These are phyloP conservation scores for Ephydatia muelleri DNA, from an alignment of 37 sponge, comb jelly and placozoan species.

Conservation along the genomic window DNA sequence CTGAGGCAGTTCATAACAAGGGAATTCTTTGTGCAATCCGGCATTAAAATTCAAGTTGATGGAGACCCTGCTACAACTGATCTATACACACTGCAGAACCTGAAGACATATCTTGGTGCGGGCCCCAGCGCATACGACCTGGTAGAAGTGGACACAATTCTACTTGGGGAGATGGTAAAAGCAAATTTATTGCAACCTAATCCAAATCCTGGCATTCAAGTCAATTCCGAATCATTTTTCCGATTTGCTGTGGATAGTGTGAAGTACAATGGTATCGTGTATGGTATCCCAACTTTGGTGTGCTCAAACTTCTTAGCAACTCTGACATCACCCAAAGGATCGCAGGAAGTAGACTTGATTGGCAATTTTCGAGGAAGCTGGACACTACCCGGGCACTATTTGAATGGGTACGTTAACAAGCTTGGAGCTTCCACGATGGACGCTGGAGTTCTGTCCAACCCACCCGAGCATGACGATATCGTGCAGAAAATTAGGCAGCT, in stretches of 20 bases:
- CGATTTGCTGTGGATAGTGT: conserved; percentile 26
- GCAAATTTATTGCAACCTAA: conserved; percentile 4
- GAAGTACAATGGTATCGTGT: neutral
- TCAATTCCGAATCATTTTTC: neutral
- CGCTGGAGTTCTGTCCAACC: neutral
- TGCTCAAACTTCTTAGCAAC: conserved; percentile 34
- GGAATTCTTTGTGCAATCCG: neutral
- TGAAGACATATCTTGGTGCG: conserved; percentile 6
- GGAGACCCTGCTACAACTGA: neutral
- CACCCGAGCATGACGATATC: conserved; percentile 3
- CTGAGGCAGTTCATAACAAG: conserved; percentile 4
- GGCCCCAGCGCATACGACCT: conserved; percentile 21
- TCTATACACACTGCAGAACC: conserved; percentile 3
- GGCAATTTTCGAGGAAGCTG: conserved; percentile 26
- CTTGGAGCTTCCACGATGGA: neutral
- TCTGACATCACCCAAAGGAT: neutral
- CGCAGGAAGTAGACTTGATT: neutral
- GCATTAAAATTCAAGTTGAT: neutral
- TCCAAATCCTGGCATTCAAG: neutral
- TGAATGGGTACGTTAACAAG: conserved; percentile 30
- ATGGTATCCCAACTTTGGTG: conserved; percentile 30
- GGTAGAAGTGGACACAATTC: conserved; percentile 34
- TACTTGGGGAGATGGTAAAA: conserved; percentile 22
- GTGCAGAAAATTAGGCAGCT: conserved; percentile 5
- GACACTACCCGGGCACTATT: conserved; percentile 22